A percentile compares a stretch with the other conserved stretches of the same genome.
Conservation (phyloP, 2,797 vertebrate species). For the Pogonophryne albipinna region DNA sequence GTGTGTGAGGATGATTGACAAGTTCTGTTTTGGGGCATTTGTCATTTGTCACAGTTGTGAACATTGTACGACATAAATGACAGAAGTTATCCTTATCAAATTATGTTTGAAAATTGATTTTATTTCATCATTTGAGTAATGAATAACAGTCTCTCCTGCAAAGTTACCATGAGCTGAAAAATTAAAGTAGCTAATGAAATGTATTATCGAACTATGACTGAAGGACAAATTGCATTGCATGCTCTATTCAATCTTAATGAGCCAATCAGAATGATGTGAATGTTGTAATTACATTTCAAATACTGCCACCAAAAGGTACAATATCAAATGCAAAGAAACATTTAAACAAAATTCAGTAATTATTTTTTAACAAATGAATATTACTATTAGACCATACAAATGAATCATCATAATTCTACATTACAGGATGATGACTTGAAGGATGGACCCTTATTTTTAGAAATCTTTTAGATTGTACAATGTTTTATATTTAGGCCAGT, state of each 20-base stretch:
- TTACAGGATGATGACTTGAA: neutral
- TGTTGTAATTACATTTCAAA: neutral
- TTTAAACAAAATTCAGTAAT: neutral
- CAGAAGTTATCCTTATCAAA: no score
- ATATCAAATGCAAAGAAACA: conserved; percentile 5
- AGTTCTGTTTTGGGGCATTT: neutral
- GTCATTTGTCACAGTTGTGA: neutral
- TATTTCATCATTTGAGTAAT: no score
- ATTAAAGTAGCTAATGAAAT: conserved; percentile 2
- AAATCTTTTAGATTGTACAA: neutral
- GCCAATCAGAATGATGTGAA: neutral
- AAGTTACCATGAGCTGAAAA: neutral
- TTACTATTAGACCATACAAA: neutral
- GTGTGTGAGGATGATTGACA: neutral
- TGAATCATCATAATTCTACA: neutral
- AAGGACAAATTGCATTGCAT: conserved; percentile 2
- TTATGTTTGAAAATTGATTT: no score
- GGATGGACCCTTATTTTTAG: neutral
- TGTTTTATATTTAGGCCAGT: neutral
- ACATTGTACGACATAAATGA: neutral
- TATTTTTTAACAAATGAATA: conserved; percentile 7
- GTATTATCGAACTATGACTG: conserved; percentile 7
- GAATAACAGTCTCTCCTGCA: neutral
- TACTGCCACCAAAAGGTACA: neutral
- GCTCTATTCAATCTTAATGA: conserved; percentile 1